A percentile compares a stretch with the other conserved stretches of the same genome.
Conservation (phyloP, 2,888 invertebrate genomes). For the Auanema freiburgensis region DNA sequence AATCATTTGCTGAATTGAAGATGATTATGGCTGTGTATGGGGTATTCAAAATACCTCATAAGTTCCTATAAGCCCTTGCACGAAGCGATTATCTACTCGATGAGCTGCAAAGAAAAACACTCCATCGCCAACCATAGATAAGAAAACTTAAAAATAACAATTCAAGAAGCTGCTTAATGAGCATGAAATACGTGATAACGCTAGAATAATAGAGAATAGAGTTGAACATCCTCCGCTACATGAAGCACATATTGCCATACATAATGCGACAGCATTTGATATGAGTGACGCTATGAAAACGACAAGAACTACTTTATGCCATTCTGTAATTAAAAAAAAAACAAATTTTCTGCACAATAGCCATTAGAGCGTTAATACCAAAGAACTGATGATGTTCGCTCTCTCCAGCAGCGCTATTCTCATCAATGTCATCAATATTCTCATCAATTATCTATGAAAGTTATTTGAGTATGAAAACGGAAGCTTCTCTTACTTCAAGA, state of each 20-base stretch:
- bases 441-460: slow-evolving; percentile 52
- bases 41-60: slow-evolving; percentile 47
- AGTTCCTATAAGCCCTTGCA: slow-evolving; percentile 61
- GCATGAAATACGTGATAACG: not conserved
- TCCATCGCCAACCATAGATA: slow-evolving; percentile 43
- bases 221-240: slow-evolving; percentile 58
- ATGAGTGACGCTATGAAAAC: slow-evolving; percentile 54
- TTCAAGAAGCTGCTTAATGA: not conserved
- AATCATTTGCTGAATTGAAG: slow-evolving; percentile 56
- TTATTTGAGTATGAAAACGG: not conserved
- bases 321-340: slow-evolving; percentile 19
- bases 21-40: not conserved
- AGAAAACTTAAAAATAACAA: slow-evolving; percentile 31
- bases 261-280: slow-evolving; percentile 47
- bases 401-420: slow-evolving; percentile 61
- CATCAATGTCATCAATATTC: slow-evolving; percentile 57
- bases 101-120: slow-evolving; percentile 64
- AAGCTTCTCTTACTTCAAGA: slow-evolving; percentile 27
- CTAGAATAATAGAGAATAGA: slow-evolving; percentile 45
- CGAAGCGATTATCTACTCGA: slow-evolving; percentile 61
- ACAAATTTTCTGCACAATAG: not conserved
- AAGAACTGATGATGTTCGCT: slow-evolving; percentile 63
- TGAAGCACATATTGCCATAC: slow-evolving; percentile 59
- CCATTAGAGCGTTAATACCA: slow-evolving; percentile 28
- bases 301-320: slow-evolving; percentile 61